Conservation (phyloP, 2,113 vertebrate genomes). For the Menura novaehollandiae region DNA sequence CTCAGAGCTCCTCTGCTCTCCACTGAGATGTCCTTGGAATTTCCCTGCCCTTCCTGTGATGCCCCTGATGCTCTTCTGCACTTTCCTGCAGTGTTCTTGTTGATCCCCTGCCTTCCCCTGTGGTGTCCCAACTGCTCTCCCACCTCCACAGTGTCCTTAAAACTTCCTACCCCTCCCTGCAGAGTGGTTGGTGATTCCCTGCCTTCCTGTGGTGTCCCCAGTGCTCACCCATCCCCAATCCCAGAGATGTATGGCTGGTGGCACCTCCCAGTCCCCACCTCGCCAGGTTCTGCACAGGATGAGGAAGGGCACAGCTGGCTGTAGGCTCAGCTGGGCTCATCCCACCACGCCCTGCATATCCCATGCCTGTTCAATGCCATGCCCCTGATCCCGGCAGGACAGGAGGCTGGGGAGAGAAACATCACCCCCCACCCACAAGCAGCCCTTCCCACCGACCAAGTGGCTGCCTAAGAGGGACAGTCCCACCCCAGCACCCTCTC, state of each 20-base stretch:
- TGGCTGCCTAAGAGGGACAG: neutral
- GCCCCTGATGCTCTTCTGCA: neutral
- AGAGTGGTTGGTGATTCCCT: neutral
- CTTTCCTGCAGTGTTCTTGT: neutral
- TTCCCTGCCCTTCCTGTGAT: no score
- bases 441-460: neutral
- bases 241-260: neutral
- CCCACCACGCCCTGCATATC: accelerated
- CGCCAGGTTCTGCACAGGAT: neutral
- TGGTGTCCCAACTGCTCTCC: neutral
- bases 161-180: neutral
- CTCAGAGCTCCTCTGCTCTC: neutral
- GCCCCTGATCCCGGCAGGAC: neutral
- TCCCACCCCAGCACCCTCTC: neutral
- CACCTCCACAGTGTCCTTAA: neutral
- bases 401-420: neutral
- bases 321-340: neutral
- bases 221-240: neutral
- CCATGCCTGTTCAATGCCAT: accelerated
- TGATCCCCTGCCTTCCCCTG: neutral
- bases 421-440: neutral
- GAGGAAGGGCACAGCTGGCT: neutral
- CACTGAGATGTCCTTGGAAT: no score
- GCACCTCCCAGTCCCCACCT: neutral
- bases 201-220: neutral